Evolutionary conservation across 2,797 vertebrate genomes (phyloP), one percentile per base, ranked within the genome.

Genomic region (Clarias pachynema): DNA sequence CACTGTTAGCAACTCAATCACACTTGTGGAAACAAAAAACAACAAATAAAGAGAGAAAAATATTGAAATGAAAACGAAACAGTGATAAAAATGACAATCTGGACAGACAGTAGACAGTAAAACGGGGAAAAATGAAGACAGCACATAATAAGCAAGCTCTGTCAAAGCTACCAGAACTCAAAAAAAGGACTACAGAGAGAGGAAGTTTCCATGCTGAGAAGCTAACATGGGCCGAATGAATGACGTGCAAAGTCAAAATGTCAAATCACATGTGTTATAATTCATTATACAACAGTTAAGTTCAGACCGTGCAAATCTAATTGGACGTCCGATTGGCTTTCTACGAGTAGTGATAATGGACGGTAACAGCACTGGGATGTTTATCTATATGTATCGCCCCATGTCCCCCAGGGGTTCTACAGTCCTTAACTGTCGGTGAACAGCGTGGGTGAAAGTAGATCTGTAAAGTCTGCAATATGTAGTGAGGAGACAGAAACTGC

Each of bases 1-100:
- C 91, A 94, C 92, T 92, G 93, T 96, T 95, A 96, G 94, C 95
- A 95, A 95, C 94, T 95, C 91, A 95, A 95, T 94, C 91, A 94
- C 93, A 94, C 92, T 83, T 74, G 62, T 91, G 88, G 53, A 90
- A 93, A 93, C 92, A 93, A 88, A 49, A 29, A 44, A 40, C 5
- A 40, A 40, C 0, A 40, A 40, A 44, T 4, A 44, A 9, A 49
- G 0, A 44, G 10, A 49, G 44, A 49, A 49, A 75, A 31, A 81
- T 59, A 44, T 2, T 20, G 4, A 68, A 82, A 53, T 53, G 63
- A 85, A 80, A 81, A 62, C 74, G 81, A 68, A 93, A 92, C 91
- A 93, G 88, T 93, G 91, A 93, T 93, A 92, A 84, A 93, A 92
- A 93, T 86, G 86, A 92, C 66, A 86, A 89, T 69, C 77, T 85